Conservation (phyloP, 2,888 invertebrate species). For the Cepaea hortensis region DNA sequence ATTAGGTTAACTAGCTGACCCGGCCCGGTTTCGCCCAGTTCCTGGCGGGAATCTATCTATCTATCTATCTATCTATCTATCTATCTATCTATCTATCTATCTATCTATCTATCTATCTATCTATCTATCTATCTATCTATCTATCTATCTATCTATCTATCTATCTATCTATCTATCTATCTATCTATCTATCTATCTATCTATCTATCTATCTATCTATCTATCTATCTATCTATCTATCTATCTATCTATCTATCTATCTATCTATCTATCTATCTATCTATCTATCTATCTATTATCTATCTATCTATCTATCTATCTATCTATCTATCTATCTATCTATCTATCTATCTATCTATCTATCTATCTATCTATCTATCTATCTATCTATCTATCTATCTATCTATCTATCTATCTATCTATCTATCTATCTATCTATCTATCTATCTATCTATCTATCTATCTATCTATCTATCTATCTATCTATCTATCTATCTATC, state of each 20-base stretch:
- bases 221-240: conserved; percentile 37
- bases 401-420: no score
- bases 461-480: no score
- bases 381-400: not conserved
- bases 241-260: conserved; percentile 13
- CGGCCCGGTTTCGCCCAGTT: no score
- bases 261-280: conserved; percentile 1
- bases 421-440: no score
- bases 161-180: not conserved
- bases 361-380: conserved; percentile 5
- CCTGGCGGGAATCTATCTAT: no score
- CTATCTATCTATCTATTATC: not conserved
- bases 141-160: conserved; percentile 1
- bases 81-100: conserved; percentile 11
- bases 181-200: no score
- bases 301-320: not conserved
- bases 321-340: conserved; percentile 2
- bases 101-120: conserved; percentile 9
- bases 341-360: conserved; percentile 11
- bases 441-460: no score
- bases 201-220: not conserved
- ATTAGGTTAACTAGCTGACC: no score
- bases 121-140: conserved; percentile 5
- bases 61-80: not conserved
- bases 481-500: no score